These are phyloP conservation scores for Digitonthophagus gazella DNA, from an alignment of 2,888 invertebrate genomes.

Conservation along the genomic window DNA sequence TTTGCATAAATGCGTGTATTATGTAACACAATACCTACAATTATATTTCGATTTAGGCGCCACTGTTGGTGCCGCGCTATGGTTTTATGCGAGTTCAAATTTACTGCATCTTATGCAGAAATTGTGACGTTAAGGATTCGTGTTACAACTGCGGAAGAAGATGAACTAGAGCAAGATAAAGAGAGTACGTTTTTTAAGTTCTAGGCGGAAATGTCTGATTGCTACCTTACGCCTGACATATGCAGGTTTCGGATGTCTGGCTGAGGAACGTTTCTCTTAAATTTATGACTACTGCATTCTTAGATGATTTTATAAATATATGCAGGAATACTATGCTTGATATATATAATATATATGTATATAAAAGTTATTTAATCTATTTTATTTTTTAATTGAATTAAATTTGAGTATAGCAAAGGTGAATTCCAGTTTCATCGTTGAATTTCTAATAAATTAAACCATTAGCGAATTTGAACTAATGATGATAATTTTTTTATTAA, in stretches of 20 bases:
- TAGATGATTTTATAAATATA: background rate
- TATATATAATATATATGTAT: too few relatives aligned
- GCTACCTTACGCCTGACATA: slow-evolving; percentile 35
- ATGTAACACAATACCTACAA: background rate
- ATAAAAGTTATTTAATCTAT: too few relatives aligned
- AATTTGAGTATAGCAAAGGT: too few relatives aligned
- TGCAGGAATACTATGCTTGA: too few relatives aligned
- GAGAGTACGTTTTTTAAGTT: slow-evolving; percentile 4
- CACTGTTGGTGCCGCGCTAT: background rate
- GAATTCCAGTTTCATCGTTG: too few relatives aligned
- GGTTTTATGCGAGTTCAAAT: background rate
- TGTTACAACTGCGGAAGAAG: slow-evolving; percentile 9
- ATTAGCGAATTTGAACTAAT: too few relatives aligned
- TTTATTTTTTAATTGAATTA: too few relatives aligned
- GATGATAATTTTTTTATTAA: too few relatives aligned
- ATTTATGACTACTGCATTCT: background rate
- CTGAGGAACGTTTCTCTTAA: background rate
- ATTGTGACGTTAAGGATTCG: background rate
- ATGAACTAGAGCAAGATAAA: slow-evolving; percentile 10
- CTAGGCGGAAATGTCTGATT: slow-evolving; percentile 25
- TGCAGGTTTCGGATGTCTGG: slow-evolving; percentile 34
- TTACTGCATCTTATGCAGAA: background rate
- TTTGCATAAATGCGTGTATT: too few relatives aligned
- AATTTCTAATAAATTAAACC: too few relatives aligned
- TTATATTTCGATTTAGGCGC: background rate